phyloP scores from a whole-genome alignment of 2,797 vertebrate species.

The Petrocephalus sullivani region DNA sequence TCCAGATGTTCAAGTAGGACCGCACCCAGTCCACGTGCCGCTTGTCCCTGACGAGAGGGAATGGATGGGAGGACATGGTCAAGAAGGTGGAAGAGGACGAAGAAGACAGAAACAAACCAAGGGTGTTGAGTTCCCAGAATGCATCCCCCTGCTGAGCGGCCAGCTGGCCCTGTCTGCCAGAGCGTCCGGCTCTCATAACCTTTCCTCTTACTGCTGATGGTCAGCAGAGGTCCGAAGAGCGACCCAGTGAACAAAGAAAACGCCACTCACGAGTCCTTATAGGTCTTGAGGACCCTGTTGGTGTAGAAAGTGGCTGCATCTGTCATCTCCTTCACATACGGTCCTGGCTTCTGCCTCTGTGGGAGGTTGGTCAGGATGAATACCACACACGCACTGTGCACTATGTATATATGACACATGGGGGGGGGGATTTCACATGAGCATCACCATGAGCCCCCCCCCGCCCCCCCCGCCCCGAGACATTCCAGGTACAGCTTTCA shows the following conservation, averaged over 20 bases:
- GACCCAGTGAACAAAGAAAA: neutral
- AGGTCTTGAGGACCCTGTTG: constrained; percentile 97
- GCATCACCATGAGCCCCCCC: neutral
- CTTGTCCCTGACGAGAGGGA: constrained; percentile 66
- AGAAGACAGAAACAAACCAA: neutral
- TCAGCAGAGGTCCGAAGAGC: neutral
- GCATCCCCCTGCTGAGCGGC: neutral
- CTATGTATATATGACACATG: neutral
- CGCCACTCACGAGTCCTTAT: constrained; percentile 83
- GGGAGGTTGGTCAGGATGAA: constrained; percentile 12
- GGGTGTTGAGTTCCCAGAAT: neutral
- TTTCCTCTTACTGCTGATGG: neutral
- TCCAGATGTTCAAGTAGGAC: constrained; percentile 91
- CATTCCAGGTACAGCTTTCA: neutral
- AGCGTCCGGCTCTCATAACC: neutral
- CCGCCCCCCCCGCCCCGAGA: no score
- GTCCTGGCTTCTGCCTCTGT: constrained; percentile 88
- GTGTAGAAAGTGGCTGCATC: constrained; percentile 97
- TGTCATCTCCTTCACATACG: constrained; percentile 99
- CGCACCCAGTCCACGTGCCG: constrained; percentile 93
- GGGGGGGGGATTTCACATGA: neutral
- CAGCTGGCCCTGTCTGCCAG: neutral
- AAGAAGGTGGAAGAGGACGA: neutral
- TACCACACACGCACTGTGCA: neutral
- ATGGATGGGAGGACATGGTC: neutral